A percentile compares a stretch with the other conserved stretches of the same genome.
Evolutionary conservation across 2,888 invertebrate genomes (phyloP).

Genomic region (Morinoia aosen): DNA sequence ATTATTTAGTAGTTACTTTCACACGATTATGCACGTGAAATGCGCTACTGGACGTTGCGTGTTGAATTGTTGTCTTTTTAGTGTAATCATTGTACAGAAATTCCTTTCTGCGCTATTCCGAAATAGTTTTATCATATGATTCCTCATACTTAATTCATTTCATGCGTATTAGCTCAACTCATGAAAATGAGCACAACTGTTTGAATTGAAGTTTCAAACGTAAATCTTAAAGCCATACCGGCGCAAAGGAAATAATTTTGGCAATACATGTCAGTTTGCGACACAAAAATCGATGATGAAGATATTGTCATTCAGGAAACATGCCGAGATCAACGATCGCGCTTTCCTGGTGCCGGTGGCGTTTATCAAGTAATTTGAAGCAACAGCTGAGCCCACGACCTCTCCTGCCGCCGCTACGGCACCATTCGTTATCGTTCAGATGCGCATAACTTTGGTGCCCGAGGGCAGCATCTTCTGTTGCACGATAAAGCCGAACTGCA

Average conservation of each 20-base stretch:
- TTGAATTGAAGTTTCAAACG: neutral
- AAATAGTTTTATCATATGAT: neutral
- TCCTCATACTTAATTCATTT: neutral
- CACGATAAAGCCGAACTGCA: neutral
- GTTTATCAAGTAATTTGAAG: conserved; percentile 31
- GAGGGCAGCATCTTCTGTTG: neutral
- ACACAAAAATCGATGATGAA: neutral
- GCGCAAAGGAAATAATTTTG: neutral
- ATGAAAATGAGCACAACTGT: neutral
- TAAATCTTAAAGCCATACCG: neutral
- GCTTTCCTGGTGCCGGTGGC: neutral
- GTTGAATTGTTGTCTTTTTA: neutral
- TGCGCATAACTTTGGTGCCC: neutral
- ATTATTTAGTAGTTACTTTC: neutral
- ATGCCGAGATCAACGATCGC: conserved; percentile 34
- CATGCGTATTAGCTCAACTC: neutral
- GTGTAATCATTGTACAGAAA: neutral
- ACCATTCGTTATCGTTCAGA: conserved; percentile 27
- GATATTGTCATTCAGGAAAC: neutral
- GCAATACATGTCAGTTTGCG: neutral
- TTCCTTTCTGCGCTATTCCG: neutral
- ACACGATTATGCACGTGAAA: neutral
- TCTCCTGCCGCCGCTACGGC: neutral
- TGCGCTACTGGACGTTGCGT: neutral
- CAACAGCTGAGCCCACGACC: neutral